Evolutionary conservation across 2,888 invertebrate genomes (phyloP), one percentile per base, ranked within the genome.

Genomic region (Hirudinaria manillensis): DNA sequence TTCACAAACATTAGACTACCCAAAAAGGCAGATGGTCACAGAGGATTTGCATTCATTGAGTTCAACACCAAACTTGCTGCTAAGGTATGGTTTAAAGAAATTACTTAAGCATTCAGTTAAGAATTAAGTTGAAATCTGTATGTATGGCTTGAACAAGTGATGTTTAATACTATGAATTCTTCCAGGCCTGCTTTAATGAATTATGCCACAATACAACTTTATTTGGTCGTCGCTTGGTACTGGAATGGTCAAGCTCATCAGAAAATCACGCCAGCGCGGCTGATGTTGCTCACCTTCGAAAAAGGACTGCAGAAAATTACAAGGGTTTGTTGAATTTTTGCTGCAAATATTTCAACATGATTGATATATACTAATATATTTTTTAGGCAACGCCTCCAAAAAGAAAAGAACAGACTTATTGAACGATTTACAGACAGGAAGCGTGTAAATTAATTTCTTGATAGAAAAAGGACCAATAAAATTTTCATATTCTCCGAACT

Each of bases 21-120:
- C 0, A 92, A 91, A 83, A 99, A 97, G 87, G 56, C 32, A 56
- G 91, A 91, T 76, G 89, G 90, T 79, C 97, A 98, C 86, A 89
- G 97, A 82, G 99, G 99, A 74, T 99, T 99, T 86, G 95, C 92
- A 10, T 99, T 99, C 85, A 91, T 99, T 4, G 98, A 99, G 84
- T 99, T 90, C 86, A 87, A 90, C 78, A 90, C 91, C 0, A 91
- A 91, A 83, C 90, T 91, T 79, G 94, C 96, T 86, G 97, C 99
- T 0, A 94, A 94, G 90, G 93, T 93, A 86, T 70, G 73, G 27
- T 21, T 61, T 61, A 6, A 61, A 29, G 56, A 3, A 61, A 6
- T 1, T 13, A 16, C 7, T 61, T 3, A 29, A 21, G 3, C 61
- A 61, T 61, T 27, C 29, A 24, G 7, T 19, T 13, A 1, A 7